Percentiles rank a stretch among this genome's conserved stretches.
phyloP scores from a whole-genome alignment of 2,797 vertebrate genomes.

The Silurus lanzhouensis region DNA sequence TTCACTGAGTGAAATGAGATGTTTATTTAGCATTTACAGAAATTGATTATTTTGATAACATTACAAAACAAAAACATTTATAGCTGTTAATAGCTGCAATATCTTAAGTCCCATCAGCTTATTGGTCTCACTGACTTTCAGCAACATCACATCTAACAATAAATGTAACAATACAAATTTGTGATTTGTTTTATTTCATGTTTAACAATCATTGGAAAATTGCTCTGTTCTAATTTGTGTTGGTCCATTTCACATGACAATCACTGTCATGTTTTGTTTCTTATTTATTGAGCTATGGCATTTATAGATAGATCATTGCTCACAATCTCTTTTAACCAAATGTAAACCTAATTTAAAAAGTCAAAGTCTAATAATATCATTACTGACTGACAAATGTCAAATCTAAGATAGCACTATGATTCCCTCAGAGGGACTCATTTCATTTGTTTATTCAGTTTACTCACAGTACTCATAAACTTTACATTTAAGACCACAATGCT shows the following conservation, averaged over 20 bases:
- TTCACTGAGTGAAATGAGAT: background rate
- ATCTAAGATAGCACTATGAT: slow-evolving; percentile 58
- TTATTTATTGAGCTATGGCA: background rate
- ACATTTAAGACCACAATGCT: slow-evolving; percentile 73
- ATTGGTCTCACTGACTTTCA: background rate
- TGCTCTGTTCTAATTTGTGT: background rate
- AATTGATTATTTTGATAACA: background rate
- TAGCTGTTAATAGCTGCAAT: background rate
- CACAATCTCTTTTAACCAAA: slow-evolving; percentile 26
- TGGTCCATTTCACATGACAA: too few species aligned
- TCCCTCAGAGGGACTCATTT: slow-evolving; percentile 63
- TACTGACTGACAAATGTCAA: slow-evolving; percentile 66
- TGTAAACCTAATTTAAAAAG: slow-evolving; percentile 39
- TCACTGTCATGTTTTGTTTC: background rate
- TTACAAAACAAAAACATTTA: background rate
- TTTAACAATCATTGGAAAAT: background rate
- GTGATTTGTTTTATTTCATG: too few species aligned
- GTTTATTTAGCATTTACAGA: background rate
- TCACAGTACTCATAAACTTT: slow-evolving; percentile 72
- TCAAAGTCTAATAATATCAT: slow-evolving; percentile 65
- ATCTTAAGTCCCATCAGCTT: background rate
- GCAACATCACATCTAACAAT: background rate
- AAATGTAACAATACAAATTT: background rate
- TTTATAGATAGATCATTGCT: background rate
- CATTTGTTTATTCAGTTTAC: slow-evolving; percentile 64